A percentile compares a stretch with the other conserved stretches of the same genome.
These are phyloP conservation scores for Eupithecia insigniata DNA, from an alignment of 2,888 invertebrate genomes.

Conservation along the genomic window DNA sequence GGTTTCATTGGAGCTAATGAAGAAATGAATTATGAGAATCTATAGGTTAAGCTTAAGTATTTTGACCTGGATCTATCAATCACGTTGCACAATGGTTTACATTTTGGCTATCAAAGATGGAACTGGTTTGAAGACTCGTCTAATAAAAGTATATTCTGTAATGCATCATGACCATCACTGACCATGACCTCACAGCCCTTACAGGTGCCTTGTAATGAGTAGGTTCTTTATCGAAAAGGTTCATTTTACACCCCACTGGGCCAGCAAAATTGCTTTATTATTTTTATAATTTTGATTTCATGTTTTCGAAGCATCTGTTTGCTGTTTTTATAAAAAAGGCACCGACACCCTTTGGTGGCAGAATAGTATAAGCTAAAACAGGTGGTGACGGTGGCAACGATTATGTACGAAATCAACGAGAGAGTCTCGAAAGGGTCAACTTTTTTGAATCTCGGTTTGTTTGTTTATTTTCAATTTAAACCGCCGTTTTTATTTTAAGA, in stretches of 20 bases:
- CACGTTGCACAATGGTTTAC: conserved; percentile 31
- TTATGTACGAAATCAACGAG: too few species aligned
- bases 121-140: conserved; percentile 19
- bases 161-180: not conserved
- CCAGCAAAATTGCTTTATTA: not conserved
- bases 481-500: too few species aligned
- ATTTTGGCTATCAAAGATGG: conserved; percentile 23
- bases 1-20: conserved; percentile 33
- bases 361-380: too few species aligned
- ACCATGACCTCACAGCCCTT: not conserved
- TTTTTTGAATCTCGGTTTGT: too few species aligned
- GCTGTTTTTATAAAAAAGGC: not conserved
- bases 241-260: not conserved
- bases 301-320: not conserved
- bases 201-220: too few species aligned
- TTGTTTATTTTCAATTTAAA: too few species aligned
- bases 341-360: too few species aligned
- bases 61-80: conserved; percentile 44
- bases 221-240: not conserved
- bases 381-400: too few species aligned
- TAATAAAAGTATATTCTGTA: not conserved
- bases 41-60: conserved; percentile 40
- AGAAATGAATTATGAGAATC: conserved; percentile 39
- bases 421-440: too few species aligned
- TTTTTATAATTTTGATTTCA: not conserved